Base-by-base conservation (phyloP, 2,113 vertebrate species). In the Typhlomys cinereus region DNA sequence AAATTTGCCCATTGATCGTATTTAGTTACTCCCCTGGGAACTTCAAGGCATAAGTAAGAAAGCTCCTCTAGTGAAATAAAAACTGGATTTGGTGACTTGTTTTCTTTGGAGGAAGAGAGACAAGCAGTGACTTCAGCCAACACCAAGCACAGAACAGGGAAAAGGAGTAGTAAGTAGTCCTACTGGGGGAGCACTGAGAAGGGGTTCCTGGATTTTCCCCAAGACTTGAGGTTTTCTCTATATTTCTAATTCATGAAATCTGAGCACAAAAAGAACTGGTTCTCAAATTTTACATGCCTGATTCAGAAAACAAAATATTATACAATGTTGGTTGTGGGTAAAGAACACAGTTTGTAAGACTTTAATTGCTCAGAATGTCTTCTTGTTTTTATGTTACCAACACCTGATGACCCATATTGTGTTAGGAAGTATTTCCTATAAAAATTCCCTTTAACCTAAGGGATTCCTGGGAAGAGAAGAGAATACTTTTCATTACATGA, bases 11-110 rank as follows among this genome's bases (percentile, higher is more conserved):
- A 39, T 64, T 64, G 66, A 61, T 82, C 44, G 69, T 44, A 90
- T 76, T 93, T 71, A 85, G 84, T 85, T 75, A 83, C 64, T 90
- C 88, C 73, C 67, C 46, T 71, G 88, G 52, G 70, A 90, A 80
- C 36, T 88, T n/a, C n/a, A 12, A 86, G 95, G n/a, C 12, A 39
- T 85, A 92, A 81, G 80, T 29, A 73, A 92, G 66, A 79, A 88
- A 75, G 34, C 52, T 79, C 46, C 57, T 88, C 36, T 69, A 17
- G 39, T 86, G 74, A 87, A 92, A 76, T 52, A 74, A 50, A 91
- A 93, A 88, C 39, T 59, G 52, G 15, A 85, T 21, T 79, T 48
- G 70, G 82, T 39, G 80, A 75, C 23, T 71, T 89, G 34, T 21
- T 89, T 84, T 64, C 50, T 54, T 85, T 90, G 70, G 64, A 82